Evolutionary conservation across 2,888 invertebrate species (phyloP).

Genomic region (Incurvaria masculella): DNA sequence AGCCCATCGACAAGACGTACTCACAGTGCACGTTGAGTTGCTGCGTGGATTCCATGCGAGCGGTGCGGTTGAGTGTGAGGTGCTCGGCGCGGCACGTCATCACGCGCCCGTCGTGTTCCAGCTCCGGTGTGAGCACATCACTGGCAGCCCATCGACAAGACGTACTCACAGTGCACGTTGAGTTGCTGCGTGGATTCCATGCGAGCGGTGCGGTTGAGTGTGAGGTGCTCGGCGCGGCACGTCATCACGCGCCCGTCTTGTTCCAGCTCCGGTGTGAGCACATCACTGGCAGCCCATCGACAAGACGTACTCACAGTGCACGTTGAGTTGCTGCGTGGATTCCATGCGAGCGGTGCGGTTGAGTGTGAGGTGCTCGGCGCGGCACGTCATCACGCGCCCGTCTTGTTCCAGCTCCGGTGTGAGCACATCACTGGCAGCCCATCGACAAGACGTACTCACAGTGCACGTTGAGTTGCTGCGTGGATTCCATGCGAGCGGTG

Average conservation of each 20-base stretch:
- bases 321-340: conserved; percentile 76
- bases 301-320: conserved; percentile 93
- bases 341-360: conserved; percentile 71
- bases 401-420: conserved; percentile 77
- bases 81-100: conserved; percentile 82
- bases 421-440: conserved; percentile 75
- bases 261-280: conserved; percentile 69
- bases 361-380: conserved; percentile 74
- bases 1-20: too few species aligned
- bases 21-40: conserved; percentile 86
- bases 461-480: conserved; percentile 79
- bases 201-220: conserved; percentile 66
- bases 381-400: conserved; percentile 73
- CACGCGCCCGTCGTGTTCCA: conserved; percentile 74
- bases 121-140: conserved; percentile 70
- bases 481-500: conserved; percentile 67
- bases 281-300: too few species aligned
- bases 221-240: conserved; percentile 77
- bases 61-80: conserved; percentile 65
- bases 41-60: conserved; percentile 75
- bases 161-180: conserved; percentile 89
- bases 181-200: conserved; percentile 78
- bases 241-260: conserved; percentile 78
- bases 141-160: too few species aligned
- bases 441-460: conserved; percentile 81